Evolutionary conservation across 2,113 vertebrate genomes (phyloP).

Genomic region (Hippopotamus amphibius): DNA sequence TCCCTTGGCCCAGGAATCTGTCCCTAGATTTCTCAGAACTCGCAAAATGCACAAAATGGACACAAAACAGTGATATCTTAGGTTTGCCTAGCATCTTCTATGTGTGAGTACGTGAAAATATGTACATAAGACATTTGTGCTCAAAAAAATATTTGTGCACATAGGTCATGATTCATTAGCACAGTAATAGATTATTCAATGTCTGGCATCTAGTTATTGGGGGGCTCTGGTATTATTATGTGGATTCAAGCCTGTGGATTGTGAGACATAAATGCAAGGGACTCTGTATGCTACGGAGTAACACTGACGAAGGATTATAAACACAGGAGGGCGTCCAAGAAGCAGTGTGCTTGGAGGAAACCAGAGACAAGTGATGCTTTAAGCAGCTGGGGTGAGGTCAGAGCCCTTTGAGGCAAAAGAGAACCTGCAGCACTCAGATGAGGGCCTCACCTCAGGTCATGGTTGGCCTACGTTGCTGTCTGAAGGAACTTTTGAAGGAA

Average conservation of each 20-base stretch:
- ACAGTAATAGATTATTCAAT: too few species aligned
- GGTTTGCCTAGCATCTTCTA: not conserved
- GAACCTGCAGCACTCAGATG: too few species aligned
- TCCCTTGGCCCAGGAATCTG: not conserved
- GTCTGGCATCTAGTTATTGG: not conserved
- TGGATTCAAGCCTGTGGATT: not conserved
- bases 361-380: not conserved
- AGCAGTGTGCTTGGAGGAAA: not conserved
- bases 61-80: not conserved
- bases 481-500: not conserved
- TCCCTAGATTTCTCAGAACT: not conserved
- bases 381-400: not conserved
- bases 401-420: not conserved
- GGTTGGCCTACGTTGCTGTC: not conserved
- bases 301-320: not conserved
- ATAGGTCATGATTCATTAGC: not conserved
- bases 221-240: not conserved
- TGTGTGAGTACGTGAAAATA: not conserved
- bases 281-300: too few species aligned
- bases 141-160: not conserved
- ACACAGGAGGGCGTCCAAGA: not conserved
- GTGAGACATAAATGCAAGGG: not conserved
- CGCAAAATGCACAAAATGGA: not conserved
- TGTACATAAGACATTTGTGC: not conserved
- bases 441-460: not conserved